Conservation (phyloP, 2,113 vertebrate species). For the Madoqua kirkii region DNA sequence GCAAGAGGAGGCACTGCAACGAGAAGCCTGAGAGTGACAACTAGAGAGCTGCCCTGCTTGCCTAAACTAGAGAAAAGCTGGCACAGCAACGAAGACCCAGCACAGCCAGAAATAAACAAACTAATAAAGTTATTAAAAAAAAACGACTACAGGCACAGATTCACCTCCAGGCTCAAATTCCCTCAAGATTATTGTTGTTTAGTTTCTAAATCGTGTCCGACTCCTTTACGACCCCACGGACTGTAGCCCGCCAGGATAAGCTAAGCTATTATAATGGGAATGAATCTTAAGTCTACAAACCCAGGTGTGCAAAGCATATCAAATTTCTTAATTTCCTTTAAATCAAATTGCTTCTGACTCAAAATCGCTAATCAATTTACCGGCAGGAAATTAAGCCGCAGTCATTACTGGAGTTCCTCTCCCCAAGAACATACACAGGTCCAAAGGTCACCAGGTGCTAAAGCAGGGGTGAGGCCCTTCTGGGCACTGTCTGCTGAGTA, state of each 20-base stretch:
- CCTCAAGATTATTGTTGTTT: not conserved
- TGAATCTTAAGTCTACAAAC: not conserved
- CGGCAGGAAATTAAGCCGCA: not conserved
- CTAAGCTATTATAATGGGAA: not conserved
- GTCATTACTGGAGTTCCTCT: not conserved
- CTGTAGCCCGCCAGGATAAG: not conserved
- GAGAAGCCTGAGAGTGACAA: not conserved
- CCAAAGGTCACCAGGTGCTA: not conserved
- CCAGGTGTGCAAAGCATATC: not conserved
- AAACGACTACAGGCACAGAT: not conserved
- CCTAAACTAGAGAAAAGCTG: not conserved
- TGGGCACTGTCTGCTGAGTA: not conserved
- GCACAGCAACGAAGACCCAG: not conserved
- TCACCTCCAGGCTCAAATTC: not conserved
- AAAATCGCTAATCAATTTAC: not conserved
- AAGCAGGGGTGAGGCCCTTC: not conserved
- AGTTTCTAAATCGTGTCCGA: accelerated
- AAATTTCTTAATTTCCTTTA: conserved; percentile 34
- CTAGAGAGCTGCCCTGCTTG: not conserved
- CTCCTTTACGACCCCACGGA: not conserved
- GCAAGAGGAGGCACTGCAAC: not conserved
- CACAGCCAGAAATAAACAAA: not conserved
- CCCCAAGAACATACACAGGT: not conserved
- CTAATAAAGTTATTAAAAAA: not conserved
- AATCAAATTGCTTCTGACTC: not conserved